phyloP scores from a whole-genome alignment of 2,888 invertebrate species.

The Acrobasis repandana region DNA sequence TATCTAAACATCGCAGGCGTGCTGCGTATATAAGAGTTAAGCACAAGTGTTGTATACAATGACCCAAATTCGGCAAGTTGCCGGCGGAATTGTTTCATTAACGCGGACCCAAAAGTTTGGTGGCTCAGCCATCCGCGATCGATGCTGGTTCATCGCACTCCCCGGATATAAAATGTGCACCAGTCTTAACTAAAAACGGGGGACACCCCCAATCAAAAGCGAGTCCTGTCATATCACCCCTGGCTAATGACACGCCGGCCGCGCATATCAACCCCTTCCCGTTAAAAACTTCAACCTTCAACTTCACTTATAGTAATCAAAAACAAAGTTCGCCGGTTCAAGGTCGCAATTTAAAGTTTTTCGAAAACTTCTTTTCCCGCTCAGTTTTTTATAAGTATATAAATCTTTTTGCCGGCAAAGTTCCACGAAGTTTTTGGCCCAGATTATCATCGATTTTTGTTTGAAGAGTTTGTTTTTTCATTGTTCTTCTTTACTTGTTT shows the following conservation, averaged over 20 bases:
- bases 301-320: slow-evolving; percentile 80
- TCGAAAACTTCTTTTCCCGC: slow-evolving; percentile 80
- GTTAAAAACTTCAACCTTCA: slow-evolving; percentile 72
- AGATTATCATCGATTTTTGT: slow-evolving; percentile 84
- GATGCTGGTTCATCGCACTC: slow-evolving; percentile 70
- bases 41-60: slow-evolving; percentile 63
- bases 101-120: slow-evolving; percentile 72
- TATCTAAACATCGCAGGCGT: slow-evolving; percentile 41
- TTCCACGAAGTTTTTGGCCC: slow-evolving; percentile 81
- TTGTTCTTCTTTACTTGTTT: slow-evolving; percentile 84
- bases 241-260: slow-evolving; percentile 57
- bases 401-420: slow-evolving; percentile 82
- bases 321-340: slow-evolving; percentile 81
- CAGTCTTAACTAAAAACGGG: slow-evolving; percentile 46
- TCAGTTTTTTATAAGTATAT: slow-evolving; percentile 83
- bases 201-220: slow-evolving; percentile 51
- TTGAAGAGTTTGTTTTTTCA: slow-evolving; percentile 83
- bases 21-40: slow-evolving; percentile 44
- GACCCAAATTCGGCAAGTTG: slow-evolving; percentile 69
- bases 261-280: slow-evolving; percentile 65
- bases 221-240: slow-evolving; percentile 56
- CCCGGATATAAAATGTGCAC: slow-evolving; percentile 52
- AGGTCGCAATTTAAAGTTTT: slow-evolving; percentile 84
- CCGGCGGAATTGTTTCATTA: slow-evolving; percentile 72
- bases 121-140: slow-evolving; percentile 59